Conservation (phyloP, 2,113 vertebrate species). For the Hiodon alosoides region DNA sequence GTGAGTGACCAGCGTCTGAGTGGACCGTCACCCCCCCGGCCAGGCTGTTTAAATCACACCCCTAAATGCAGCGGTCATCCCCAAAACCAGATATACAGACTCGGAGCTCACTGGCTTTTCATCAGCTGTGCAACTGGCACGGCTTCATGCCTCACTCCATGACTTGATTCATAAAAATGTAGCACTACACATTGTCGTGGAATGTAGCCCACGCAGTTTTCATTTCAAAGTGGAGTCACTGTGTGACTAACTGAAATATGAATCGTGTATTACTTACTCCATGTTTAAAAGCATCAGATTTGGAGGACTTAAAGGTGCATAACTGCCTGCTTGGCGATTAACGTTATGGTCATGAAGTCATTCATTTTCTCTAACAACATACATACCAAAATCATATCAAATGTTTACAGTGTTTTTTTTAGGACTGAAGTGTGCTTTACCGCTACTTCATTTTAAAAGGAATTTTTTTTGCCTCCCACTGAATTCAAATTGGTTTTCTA, state of each 20-base stretch:
- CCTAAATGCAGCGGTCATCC: background rate
- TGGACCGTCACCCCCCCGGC: too few relatives aligned
- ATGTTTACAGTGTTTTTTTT: background rate
- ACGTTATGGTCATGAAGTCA: background rate
- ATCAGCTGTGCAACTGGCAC: background rate
- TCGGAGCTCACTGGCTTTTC: constrained; percentile 12
- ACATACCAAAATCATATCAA: background rate
- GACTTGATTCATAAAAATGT: constrained; percentile 23
- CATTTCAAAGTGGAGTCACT: background rate
- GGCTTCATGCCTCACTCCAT: background rate
- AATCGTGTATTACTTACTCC: constrained; percentile 1
- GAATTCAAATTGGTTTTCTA: background rate
- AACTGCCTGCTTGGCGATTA: background rate
- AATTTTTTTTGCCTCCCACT: background rate
- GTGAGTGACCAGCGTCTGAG: constrained; percentile 58
- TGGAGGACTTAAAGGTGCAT: background rate
- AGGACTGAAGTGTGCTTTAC: background rate
- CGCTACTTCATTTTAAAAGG: background rate
- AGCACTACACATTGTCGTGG: background rate
- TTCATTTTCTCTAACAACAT: background rate
- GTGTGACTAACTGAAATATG: constrained; percentile 8
- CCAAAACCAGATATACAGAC: constrained; percentile 18
- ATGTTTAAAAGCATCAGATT: background rate
- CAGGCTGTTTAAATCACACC: background rate
- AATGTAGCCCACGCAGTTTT: background rate